Evolutionary conservation across 2,113 vertebrate genomes (phyloP), one percentile per base, ranked within the genome.

Genomic region (Datnioides undecimradiatus): DNA sequence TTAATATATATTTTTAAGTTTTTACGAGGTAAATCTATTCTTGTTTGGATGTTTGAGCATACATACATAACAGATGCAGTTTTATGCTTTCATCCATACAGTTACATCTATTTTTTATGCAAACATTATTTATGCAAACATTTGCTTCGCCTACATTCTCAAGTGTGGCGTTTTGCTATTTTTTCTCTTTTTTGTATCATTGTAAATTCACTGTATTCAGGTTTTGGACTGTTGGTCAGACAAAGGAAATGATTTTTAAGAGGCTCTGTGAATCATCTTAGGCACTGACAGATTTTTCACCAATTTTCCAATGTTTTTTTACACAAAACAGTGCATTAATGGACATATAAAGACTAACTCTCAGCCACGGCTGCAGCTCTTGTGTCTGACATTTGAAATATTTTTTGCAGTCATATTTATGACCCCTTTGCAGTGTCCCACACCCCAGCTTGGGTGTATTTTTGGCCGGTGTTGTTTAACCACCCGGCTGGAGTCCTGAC

Each of bases 401-500:
- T 5, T 40, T 12, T 62, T 14, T n/a, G 19, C 29, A 46, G 19
- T 48, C 19, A 9, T 67, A 27, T 29, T 54, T 17, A n/a, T 62
- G 23, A 25, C 31, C 29, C 3, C 3, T 36, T 23, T 48, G 12
- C 38, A 14, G 59, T 8, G 12, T 49, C 6, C 17, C 25, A 31
- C 45, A 31, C 12, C 19, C 16, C 43, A 62, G 29, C 13, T 14
- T 49, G 70, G 25, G 36, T 19, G 46, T 46, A 23, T 74, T 68
- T 62, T 21, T 41, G 14, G 19, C 19, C 12, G 6, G 14, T 59
- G 63, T 34, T 34, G 45, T 71, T 52, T 11, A 25, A 60, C 33
- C 40, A 68, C 31, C 52, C n/a, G 60, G 9, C 49, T 54, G 4
- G 17, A 64, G 29, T 34, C 59, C 49, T 70, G 78, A 84, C 82